Evolutionary conservation across 2,797 vertebrate genomes (phyloP), one percentile per base, ranked within the genome.

Genomic region (Myotis planiceps): DNA sequence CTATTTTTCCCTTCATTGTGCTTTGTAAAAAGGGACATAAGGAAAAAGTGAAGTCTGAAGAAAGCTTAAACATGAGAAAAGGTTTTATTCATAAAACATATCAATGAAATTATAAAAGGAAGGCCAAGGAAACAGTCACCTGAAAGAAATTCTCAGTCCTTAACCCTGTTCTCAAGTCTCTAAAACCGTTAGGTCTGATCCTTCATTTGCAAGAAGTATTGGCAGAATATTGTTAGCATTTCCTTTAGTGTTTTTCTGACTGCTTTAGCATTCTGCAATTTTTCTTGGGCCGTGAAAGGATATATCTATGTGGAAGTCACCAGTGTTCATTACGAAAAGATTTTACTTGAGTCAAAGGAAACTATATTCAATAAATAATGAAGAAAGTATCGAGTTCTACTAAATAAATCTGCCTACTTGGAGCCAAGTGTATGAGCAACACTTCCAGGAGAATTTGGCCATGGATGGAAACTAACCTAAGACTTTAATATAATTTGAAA

Each of bases 261-360:
- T 71, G 18, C 27, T 76, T 71, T 47, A 49, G 13, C 34, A 45
- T 68, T 68, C 39, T 63, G 29, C 45, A 79, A 3, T 80, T 71
- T 80, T 80, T 15, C n/a, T 65, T 47, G 12, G 51, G 55, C 66
- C 49, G 2, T 47, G 27, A 76, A 90, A 86, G 2, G 45, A 37
- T 58, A n/a, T 34, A 18, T 37, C n/a, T 47, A 23, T n/a, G 14
- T 47, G 29, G 8, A 82, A 82, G 71, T 65, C 69, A 90, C 6
- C 6, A 27, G 9, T 51, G 6, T 83, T 93, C 69, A 87, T 42
- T 47, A 74, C 39, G 25, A 93, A 76, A 93, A 88, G 14, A 80
- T 68, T 80, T 84, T 55, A 63, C 49, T 94, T 63, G 34, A 25
- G 72, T 55, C n/a, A 95, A 92, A 74, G 34, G 32, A 94, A 92